phyloP scores from a whole-genome alignment of 1,140 invertebrate species.

The Diabrotica undecimpunctata region DNA sequence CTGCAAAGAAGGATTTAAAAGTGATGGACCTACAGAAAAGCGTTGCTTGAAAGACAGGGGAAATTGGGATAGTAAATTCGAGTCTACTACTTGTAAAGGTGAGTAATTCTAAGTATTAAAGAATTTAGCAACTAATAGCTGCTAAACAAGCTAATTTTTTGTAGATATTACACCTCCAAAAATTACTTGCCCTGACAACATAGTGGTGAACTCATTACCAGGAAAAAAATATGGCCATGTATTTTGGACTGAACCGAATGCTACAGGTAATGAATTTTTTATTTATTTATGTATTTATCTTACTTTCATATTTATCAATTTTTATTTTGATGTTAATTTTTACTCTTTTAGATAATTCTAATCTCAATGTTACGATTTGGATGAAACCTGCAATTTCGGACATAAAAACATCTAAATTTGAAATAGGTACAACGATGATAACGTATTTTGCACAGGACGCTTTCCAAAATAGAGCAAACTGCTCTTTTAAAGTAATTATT shows the following conservation, averaged over 20 bases:
- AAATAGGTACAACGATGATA: conserved; percentile 52
- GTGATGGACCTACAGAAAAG: conserved; percentile 52
- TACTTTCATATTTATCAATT: too few species aligned
- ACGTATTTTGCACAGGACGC: conserved; percentile 55
- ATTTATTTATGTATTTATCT: not conserved
- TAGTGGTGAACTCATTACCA: conserved; percentile 44
- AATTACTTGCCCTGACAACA: conserved; percentile 54
- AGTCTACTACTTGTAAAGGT: conserved; percentile 52
- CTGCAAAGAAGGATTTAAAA: conserved; percentile 56
- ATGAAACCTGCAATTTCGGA: conserved; percentile 49
- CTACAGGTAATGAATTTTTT: conserved; percentile 40
- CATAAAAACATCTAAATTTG: conserved; percentile 45
- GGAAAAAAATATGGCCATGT: conserved; percentile 56
- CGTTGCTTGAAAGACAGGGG: conserved; percentile 50
- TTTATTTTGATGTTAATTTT: too few species aligned
- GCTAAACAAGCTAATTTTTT: conserved; percentile 7
- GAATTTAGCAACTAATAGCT: not conserved
- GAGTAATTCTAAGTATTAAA: conserved; percentile 14
- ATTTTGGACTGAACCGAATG: conserved; percentile 50
- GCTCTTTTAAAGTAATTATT: conserved; percentile 53
- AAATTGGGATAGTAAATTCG: conserved; percentile 51
- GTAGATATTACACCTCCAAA: conserved; percentile 54
- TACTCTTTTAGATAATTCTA: conserved; percentile 53
- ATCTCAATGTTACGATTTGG: conserved; percentile 48
- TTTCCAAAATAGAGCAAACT: conserved; percentile 54